Percentiles rank a stretch among this genome's conserved stretches.
These are phyloP conservation scores for Papilio elwesi DNA, from an alignment of 2,888 invertebrate species.

Conservation along the genomic window DNA sequence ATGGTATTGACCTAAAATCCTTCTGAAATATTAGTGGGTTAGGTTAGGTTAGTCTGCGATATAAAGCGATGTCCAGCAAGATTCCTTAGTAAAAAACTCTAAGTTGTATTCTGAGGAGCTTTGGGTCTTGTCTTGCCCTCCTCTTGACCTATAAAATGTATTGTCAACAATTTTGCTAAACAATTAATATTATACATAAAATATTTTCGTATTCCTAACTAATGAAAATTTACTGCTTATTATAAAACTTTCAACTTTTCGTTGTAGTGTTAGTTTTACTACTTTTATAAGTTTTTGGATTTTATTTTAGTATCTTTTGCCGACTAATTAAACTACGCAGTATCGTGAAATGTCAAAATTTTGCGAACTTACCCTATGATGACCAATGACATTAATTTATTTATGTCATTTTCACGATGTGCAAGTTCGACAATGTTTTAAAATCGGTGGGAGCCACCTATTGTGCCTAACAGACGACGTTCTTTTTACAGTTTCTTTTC, in stretches of 20 bases:
- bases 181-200: neutral
- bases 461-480: slow-evolving; percentile 15
- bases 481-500: slow-evolving; percentile 3
- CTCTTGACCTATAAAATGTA: no score
- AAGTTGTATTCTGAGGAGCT: no score
- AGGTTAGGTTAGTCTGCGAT: no score
- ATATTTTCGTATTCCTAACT: neutral
- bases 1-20: no score
- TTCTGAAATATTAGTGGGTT: no score
- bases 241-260: neutral
- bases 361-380: slow-evolving; percentile 24
- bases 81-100: no score
- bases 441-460: slow-evolving; percentile 34
- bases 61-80: no score
- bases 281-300: neutral
- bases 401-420: slow-evolving; percentile 37
- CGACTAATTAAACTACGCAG: neutral
- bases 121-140: no score
- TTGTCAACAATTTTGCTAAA: no score
- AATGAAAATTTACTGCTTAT: no score
- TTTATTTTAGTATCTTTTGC: neutral
- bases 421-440: slow-evolving; percentile 35
- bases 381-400: slow-evolving; percentile 26
- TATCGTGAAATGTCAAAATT: slow-evolving; percentile 35
- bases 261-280: neutral